These are phyloP conservation scores for Epinephelus cyanopodus DNA, from an alignment of 2,113 vertebrate genomes.

Conservation along the genomic window DNA sequence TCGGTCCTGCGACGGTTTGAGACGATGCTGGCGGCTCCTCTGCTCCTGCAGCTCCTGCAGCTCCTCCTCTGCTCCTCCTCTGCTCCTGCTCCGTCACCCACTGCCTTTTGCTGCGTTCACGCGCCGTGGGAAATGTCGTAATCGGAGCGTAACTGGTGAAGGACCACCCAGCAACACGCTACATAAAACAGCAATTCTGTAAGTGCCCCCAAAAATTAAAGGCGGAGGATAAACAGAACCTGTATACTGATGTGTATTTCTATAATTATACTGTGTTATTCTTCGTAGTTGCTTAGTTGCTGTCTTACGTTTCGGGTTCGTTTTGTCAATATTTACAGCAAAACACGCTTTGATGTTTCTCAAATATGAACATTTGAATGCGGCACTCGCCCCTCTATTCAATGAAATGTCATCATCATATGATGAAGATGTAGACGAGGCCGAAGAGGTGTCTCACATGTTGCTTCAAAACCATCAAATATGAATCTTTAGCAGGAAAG, in stretches of 20 bases:
- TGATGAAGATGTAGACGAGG: neutral
- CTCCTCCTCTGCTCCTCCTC: slow-evolving; percentile 58
- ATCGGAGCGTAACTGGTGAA: neutral
- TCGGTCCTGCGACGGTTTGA: slow-evolving; percentile 62
- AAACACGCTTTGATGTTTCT: neutral
- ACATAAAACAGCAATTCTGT: slow-evolving; percentile 16
- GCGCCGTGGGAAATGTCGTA: slow-evolving; percentile 37
- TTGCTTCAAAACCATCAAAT: too few species aligned
- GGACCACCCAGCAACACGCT: neutral
- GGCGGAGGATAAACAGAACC: neutral
- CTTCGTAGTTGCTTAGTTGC: neutral
- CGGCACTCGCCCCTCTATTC: neutral
- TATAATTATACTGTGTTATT: too few species aligned
- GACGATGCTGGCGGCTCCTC: slow-evolving; percentile 72
- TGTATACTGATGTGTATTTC: neutral
- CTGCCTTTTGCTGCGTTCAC: slow-evolving; percentile 50
- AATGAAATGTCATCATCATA: neutral
- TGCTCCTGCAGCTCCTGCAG: slow-evolving; percentile 53
- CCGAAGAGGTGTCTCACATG: too few species aligned
- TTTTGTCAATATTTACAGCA: neutral
- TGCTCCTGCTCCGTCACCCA: slow-evolving; percentile 64
- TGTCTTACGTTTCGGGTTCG: neutral
- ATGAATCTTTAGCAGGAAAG: too few species aligned
- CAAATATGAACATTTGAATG: neutral
- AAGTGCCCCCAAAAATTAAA: neutral